Evolutionary conservation across 2,797 vertebrate genomes (phyloP).

Genomic region (Neoniphon sammara): DNA sequence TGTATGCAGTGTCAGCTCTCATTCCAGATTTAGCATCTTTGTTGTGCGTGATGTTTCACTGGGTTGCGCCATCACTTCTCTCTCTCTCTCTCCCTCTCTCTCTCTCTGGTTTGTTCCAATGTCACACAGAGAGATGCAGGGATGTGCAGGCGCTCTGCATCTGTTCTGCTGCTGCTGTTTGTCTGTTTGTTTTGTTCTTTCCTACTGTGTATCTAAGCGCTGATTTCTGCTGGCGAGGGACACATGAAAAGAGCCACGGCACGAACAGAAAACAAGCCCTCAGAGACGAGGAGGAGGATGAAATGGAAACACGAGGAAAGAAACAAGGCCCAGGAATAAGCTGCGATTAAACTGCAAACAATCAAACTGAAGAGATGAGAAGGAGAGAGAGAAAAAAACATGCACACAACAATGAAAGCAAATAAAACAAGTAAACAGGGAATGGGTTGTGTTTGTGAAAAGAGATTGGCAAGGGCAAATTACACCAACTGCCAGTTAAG

Average conservation of each 20-base stretch:
- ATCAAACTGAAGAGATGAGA: constrained; percentile 68
- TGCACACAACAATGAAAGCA: constrained; percentile 44
- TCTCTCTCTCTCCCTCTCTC: neutral
- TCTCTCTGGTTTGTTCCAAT: constrained; percentile 36
- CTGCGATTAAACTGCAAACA: constrained; percentile 74
- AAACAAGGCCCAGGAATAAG: constrained; percentile 65
- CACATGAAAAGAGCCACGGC: constrained; percentile 67
- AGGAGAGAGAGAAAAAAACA: constrained; percentile 6
- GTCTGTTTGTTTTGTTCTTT: constrained; percentile 67
- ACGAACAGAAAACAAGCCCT: constrained; percentile 76
- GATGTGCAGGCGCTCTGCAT: constrained; percentile 52
- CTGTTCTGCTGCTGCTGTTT: constrained; percentile 67
- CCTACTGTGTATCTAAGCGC: constrained; percentile 64
- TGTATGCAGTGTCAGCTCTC: neutral
- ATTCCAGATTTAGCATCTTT: constrained; percentile 17
- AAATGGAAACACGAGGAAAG: constrained; percentile 63
- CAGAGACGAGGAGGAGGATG: constrained; percentile 62
- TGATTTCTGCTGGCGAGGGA: constrained; percentile 64
- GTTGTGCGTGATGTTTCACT: constrained; percentile 38
- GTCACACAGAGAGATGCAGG: constrained; percentile 46
- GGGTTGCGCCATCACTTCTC: constrained; percentile 57
- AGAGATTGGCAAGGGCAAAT: constrained; percentile 54
- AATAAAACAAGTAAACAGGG: constrained; percentile 65
- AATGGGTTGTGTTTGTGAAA: constrained; percentile 37
- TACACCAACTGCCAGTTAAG: constrained; percentile 36